Evolutionary conservation across 1,140 invertebrate species (phyloP), one percentile per base, ranked within the genome.

Genomic region (Triops cancriformis): DNA sequence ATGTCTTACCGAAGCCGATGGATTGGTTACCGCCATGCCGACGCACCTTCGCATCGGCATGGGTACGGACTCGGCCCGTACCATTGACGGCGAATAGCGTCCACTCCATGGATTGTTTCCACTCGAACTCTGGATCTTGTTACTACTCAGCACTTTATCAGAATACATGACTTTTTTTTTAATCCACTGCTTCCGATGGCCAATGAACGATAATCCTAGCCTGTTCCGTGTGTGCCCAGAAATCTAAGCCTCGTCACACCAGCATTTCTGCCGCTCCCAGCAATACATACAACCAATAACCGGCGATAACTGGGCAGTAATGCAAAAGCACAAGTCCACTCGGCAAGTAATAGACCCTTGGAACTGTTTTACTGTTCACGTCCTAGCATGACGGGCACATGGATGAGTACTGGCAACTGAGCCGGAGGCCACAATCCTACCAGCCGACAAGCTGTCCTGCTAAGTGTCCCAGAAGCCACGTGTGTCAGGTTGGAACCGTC

Each of bases 11-110:
- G 51, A 64, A 64, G 23, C 51, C 6, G 51, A 64, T 6, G 51
- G 51, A 64, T 64, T 64, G n/a, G 51, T 64, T 23, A 64, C 51
- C 51, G 51, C 51, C 51, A 64, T 64, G 51, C 51, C 51, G 51
- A 64, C 51, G 51, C 51, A 64, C 51, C 51, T 64, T 64, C 51
- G 51, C 51, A 64, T 64, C 18, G 51, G 51, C 51, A 64, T 64
- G 51, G 51, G 51, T 1, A 64, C 51, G 51, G 51, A 64, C 51
- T 64, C 51, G 51, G 51, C 51, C 51, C 51, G 51, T 64, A 64
- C 51, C 14, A 64, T 14, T n/a, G 51, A 64, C 51, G 51, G 51
- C 51, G 51, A 64, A 18, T 64, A 64, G 10, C 51, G 14, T 18
- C 51, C 51, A 64, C 23, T 64, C 51, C 51, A 64, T 1, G 51